Conservation (phyloP, 2,113 vertebrate genomes). For the Corydoras sp. region DNA sequence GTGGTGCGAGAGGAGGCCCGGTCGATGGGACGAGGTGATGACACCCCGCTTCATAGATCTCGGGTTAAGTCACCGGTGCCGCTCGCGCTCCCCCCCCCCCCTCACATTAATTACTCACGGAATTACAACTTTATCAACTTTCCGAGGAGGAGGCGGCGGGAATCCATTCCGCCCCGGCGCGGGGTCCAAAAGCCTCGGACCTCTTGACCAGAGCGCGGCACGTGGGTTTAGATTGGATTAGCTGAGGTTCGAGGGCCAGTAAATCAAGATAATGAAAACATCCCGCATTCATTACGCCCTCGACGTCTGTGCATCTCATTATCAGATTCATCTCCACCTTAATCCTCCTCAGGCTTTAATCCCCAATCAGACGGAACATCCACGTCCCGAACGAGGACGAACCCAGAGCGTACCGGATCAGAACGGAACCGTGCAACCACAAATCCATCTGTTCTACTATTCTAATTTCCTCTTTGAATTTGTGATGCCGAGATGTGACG, state of each 20-base stretch:
- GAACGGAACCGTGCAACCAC: too few relatives aligned
- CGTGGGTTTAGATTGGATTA: background rate
- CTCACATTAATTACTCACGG: slow-evolving; percentile 62
- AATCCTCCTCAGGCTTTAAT: too few relatives aligned
- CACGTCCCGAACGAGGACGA: too few relatives aligned
- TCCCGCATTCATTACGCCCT: background rate
- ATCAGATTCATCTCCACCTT: background rate
- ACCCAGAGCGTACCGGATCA: too few relatives aligned
- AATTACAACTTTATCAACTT: slow-evolving; percentile 54
- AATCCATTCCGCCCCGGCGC: slow-evolving; percentile 29
- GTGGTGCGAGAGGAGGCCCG: slow-evolving; percentile 26
- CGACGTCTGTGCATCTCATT: background rate
- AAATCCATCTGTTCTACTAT: too few relatives aligned
- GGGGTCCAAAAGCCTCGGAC: slow-evolving; percentile 17
- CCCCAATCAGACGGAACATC: too few relatives aligned
- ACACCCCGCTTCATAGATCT: slow-evolving; percentile 67
- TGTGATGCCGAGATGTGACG: too few relatives aligned
- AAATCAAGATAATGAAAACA: background rate
- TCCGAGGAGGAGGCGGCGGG: slow-evolving; percentile 24
- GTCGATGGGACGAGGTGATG: slow-evolving; percentile 51
- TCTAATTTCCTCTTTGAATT: too few relatives aligned
- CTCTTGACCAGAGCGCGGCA: background rate
- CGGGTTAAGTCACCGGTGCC: slow-evolving; percentile 71
- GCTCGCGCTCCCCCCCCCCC: slow-evolving; percentile 50
- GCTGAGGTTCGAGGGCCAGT: background rate